Conservation (phyloP, 2,113 vertebrate genomes). For the Glareola pratincola region DNA sequence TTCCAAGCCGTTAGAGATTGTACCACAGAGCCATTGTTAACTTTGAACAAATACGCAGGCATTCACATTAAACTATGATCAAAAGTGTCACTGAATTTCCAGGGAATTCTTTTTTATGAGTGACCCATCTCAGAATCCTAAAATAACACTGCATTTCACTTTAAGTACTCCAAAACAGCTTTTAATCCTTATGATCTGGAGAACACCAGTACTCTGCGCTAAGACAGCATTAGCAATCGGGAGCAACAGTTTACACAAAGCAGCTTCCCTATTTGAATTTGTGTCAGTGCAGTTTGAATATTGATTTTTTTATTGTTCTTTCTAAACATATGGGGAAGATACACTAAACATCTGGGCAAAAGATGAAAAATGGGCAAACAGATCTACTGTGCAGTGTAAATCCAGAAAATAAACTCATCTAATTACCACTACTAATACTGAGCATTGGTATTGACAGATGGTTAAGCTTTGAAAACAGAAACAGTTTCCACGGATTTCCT, state of each 20-base stretch:
- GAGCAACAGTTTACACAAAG: background rate
- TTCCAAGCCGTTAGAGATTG: background rate
- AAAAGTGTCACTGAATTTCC: background rate
- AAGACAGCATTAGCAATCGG: background rate
- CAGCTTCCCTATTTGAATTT: background rate
- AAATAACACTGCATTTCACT: background rate
- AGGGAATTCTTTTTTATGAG: background rate
- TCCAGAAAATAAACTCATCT: background rate
- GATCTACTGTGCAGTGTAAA: background rate
- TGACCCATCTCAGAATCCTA: background rate
- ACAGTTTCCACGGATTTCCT: conserved; percentile 7
- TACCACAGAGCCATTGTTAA: background rate
- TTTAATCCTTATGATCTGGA: conserved; percentile 2
- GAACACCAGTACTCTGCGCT: background rate
- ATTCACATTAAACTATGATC: background rate
- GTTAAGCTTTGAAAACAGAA: conserved; percentile 43
- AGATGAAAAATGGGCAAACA: background rate
- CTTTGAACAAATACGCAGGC: background rate
- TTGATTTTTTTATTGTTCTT: background rate
- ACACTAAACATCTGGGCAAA: background rate
- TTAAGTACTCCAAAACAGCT: background rate
- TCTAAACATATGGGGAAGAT: background rate
- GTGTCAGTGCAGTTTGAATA: conserved; percentile 11
- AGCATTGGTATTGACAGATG: conserved; percentile 32
- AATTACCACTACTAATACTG: conserved; percentile 21